Conservation (phyloP, 2,888 invertebrate genomes). For the Campaea margaritaria region DNA sequence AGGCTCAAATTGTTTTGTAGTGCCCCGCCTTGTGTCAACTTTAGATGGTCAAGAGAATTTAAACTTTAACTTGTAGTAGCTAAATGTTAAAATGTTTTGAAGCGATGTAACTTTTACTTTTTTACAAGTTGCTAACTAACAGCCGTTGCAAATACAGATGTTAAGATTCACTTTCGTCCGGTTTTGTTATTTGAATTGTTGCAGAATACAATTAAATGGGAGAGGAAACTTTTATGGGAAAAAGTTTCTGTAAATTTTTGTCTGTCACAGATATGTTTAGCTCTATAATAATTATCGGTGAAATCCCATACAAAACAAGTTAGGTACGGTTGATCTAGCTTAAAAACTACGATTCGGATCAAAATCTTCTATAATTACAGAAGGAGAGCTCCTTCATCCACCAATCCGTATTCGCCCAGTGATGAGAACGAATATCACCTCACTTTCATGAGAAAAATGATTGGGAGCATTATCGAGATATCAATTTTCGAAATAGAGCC, state of each 20-base stretch:
- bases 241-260: constrained; percentile 1
- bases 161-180: constrained; percentile 65
- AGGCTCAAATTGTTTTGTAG: constrained; percentile 35
- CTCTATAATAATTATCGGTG: no score
- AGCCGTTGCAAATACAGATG: constrained; percentile 50
- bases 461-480: no score
- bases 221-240: constrained; percentile 6
- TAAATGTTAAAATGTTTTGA: constrained; percentile 42
- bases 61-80: constrained; percentile 44
- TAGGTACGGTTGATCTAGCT: no score
- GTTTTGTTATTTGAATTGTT: constrained; percentile 22
- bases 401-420: no score
- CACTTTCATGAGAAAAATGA: no score
- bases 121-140: constrained; percentile 53
- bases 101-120: constrained; percentile 59
- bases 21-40: constrained; percentile 43
- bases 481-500: no score
- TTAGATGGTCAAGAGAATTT: constrained; percentile 31
- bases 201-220: background rate
- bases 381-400: no score
- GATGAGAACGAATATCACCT: no score
- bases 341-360: no score
- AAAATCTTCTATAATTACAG: no score
- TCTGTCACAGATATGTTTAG: background rate
- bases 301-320: no score